phyloP scores from a whole-genome alignment of 2,113 vertebrate species.

The Alectura lathami region DNA sequence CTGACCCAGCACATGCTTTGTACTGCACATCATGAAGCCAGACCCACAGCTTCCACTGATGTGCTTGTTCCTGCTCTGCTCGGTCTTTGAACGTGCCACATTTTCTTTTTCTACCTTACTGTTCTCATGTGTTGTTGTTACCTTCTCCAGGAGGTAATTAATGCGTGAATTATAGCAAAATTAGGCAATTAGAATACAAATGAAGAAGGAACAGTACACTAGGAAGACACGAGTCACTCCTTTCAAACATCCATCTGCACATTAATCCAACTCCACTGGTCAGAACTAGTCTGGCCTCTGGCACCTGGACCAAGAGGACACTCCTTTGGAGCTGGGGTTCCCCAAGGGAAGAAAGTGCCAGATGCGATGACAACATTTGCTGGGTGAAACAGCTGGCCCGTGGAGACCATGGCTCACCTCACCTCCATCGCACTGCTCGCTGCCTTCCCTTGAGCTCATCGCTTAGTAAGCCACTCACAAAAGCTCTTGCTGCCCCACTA shows the following conservation, averaged over 20 bases:
- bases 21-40: neutral
- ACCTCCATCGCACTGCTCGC: neutral
- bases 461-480: neutral
- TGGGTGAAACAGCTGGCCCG: neutral
- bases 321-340: neutral
- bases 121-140: neutral
- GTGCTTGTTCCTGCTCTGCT: neutral
- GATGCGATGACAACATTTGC: accelerated
- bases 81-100: neutral
- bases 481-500: neutral
- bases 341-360: accelerated
- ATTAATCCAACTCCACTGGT: neutral
- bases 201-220: neutral
- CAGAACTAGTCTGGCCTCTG: neutral
- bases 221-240: neutral
- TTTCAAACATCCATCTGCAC: neutral
- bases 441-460: neutral
- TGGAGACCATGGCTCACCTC: neutral
- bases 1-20: neutral
- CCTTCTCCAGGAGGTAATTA: neutral
- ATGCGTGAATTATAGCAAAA: neutral
- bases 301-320: neutral
- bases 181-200: neutral
- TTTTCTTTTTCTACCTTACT: neutral
- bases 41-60: neutral